phyloP scores from a whole-genome alignment of 2,797 vertebrate genomes.

The Serranus cabrilla region DNA sequence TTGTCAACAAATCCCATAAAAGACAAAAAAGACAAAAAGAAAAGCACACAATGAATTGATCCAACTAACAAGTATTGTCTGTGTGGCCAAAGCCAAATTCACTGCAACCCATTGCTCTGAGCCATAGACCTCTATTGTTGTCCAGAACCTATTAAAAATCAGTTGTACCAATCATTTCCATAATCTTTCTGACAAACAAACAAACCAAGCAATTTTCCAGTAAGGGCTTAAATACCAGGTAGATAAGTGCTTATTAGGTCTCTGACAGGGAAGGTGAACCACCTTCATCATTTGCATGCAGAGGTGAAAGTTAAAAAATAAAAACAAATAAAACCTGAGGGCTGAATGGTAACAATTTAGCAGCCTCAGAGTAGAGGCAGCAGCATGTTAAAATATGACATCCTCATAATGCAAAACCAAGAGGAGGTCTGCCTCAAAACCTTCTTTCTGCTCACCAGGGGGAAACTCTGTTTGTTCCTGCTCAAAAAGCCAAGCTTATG shows the following conservation, averaged over 20 bases:
- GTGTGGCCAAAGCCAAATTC: no score
- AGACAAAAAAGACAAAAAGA: not conserved
- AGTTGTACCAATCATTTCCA: no score
- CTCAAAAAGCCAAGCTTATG: not conserved
- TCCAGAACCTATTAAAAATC: not conserved
- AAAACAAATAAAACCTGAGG: not conserved
- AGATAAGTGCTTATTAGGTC: no score
- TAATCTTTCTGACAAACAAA: no score
- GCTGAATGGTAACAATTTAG: slow-evolving; percentile 5
- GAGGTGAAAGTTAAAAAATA: not conserved
- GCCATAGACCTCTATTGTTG: not conserved
- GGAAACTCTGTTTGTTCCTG: not conserved
- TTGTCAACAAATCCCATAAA: not conserved
- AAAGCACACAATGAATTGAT: not conserved
- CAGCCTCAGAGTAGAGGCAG: not conserved
- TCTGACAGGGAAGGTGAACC: not conserved
- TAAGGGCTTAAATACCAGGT: no score
- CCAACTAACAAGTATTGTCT: no score
- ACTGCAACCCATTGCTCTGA: not conserved
- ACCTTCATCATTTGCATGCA: not conserved
- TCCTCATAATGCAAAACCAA: slow-evolving; percentile 4
- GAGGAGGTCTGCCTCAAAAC: not conserved
- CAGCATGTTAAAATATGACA: slow-evolving; percentile 1
- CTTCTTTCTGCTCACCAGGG: not conserved
- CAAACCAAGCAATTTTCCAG: no score